phyloP scores from a whole-genome alignment of 2,888 invertebrate genomes.

The Hypena proboscidalis region DNA sequence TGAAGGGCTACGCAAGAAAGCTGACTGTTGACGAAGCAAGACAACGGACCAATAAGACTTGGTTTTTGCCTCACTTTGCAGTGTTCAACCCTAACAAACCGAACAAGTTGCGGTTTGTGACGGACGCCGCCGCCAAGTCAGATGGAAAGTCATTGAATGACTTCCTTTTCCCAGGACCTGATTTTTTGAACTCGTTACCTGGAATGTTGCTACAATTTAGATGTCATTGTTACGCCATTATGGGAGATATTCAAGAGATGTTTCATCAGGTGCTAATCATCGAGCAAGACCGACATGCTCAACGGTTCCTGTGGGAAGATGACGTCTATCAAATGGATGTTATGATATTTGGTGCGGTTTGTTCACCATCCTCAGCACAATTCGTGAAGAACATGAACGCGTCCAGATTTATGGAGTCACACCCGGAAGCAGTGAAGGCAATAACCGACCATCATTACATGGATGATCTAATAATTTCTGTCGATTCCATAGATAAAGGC shows the following conservation, averaged over 20 bases:
- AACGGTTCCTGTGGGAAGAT: neutral
- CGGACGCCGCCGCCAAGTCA: neutral
- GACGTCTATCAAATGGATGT: neutral
- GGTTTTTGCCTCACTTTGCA: constrained; percentile 4
- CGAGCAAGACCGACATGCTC: neutral
- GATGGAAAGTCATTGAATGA: neutral
- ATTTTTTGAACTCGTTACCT: neutral
- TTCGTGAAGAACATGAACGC: neutral
- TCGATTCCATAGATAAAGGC: too few relatives aligned
- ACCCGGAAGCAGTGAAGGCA: too few relatives aligned
- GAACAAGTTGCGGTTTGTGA: constrained; percentile 4
- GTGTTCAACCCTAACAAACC: constrained; percentile 5
- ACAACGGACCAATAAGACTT: too few relatives aligned
- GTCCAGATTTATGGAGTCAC: too few relatives aligned
- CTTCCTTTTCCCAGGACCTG: neutral
- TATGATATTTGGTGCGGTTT: neutral
- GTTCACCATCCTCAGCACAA: neutral
- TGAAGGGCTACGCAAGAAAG: too few relatives aligned
- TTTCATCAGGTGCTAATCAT: neutral
- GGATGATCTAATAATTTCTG: too few relatives aligned
- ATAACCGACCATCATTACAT: too few relatives aligned
- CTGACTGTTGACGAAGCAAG: too few relatives aligned
- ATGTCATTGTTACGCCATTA: neutral
- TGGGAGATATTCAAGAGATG: neutral
- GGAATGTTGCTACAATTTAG: neutral